A percentile compares a stretch with the other conserved stretches of the same genome.
Evolutionary conservation across 2,888 invertebrate species (phyloP).

Genomic region (Leptinotarsa rubiginosa): DNA sequence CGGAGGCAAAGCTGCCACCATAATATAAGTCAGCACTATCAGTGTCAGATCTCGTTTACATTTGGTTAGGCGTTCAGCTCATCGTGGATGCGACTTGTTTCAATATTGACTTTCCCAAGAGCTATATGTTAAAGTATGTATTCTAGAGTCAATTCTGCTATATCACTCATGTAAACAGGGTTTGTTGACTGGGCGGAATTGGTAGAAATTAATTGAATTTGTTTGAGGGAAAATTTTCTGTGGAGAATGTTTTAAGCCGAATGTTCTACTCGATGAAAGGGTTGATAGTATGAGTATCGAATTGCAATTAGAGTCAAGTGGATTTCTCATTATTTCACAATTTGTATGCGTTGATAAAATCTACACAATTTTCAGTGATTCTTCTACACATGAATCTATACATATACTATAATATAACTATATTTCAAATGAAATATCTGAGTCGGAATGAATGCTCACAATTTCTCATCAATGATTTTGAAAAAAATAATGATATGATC

Average conservation of each 20-base stretch:
- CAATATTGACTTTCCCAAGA: constrained; percentile 45
- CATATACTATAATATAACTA: too few species aligned
- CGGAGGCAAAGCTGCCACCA: constrained; percentile 24
- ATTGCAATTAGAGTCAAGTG: too few species aligned
- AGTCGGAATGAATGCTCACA: too few species aligned
- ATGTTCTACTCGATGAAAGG: too few species aligned
- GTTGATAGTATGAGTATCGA: too few species aligned
- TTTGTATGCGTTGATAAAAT: too few species aligned
- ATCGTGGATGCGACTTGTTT: constrained; percentile 44
- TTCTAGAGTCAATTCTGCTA: constrained; percentile 40
- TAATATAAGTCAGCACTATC: constrained; percentile 52
- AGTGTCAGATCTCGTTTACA: constrained; percentile 53
- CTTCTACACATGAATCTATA: too few species aligned
- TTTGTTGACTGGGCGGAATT: constrained; percentile 34
- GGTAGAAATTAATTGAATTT: constrained; percentile 39
- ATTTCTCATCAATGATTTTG: too few species aligned
- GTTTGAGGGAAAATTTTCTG: constrained; percentile 34
- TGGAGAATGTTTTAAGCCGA: neutral
- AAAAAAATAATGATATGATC: too few species aligned
- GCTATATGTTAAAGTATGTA: constrained; percentile 40
- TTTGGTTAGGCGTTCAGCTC: constrained; percentile 45
- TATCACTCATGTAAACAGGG: constrained; percentile 43
- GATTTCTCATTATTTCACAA: too few species aligned
- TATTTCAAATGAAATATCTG: too few species aligned
- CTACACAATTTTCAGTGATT: too few species aligned